Evolutionary conservation across 2,888 invertebrate genomes (phyloP).

Genomic region (Lithophane ornitopus): DNA sequence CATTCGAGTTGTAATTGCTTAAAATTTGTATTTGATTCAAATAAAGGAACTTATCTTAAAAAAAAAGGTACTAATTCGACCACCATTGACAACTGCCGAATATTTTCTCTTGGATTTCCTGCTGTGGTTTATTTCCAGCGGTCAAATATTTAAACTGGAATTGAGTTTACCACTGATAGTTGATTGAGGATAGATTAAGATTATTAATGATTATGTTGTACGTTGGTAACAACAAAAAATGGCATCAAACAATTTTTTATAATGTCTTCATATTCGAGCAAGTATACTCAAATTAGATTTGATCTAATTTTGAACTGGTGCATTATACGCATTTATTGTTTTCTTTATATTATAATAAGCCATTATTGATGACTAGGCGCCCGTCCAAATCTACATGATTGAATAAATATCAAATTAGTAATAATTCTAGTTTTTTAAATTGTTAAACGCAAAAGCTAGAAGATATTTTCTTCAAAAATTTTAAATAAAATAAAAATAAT

Average conservation of each 20-base stretch:
- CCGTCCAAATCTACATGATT: conserved; percentile 46
- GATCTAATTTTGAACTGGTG: conserved; percentile 53
- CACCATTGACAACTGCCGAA: background rate
- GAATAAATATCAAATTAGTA: conserved; percentile 5
- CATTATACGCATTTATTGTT: conserved; percentile 56
- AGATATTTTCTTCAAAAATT: conserved; percentile 46
- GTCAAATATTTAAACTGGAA: background rate
- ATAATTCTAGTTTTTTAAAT: conserved; percentile 46
- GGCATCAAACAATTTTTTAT: background rate
- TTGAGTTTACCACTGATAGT: background rate
- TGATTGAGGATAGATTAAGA: background rate
- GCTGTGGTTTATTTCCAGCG: background rate
- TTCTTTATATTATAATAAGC: background rate
- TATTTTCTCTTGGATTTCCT: background rate
- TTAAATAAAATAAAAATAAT: conserved; percentile 19
- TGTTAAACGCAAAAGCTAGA: conserved; percentile 18
- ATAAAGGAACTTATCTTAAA: background rate
- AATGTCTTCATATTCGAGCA: conserved; percentile 3
- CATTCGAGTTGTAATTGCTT: background rate
- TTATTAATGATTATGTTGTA: conserved; percentile 14
- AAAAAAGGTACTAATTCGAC: background rate
- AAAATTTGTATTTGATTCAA: background rate
- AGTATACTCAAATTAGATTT: conserved; percentile 51
- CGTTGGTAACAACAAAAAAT: background rate
- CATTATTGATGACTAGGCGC: background rate